Evolutionary conservation across 2,113 vertebrate genomes (phyloP), one percentile per base, ranked within the genome.

Genomic region (Alligator mississippiensis): DNA sequence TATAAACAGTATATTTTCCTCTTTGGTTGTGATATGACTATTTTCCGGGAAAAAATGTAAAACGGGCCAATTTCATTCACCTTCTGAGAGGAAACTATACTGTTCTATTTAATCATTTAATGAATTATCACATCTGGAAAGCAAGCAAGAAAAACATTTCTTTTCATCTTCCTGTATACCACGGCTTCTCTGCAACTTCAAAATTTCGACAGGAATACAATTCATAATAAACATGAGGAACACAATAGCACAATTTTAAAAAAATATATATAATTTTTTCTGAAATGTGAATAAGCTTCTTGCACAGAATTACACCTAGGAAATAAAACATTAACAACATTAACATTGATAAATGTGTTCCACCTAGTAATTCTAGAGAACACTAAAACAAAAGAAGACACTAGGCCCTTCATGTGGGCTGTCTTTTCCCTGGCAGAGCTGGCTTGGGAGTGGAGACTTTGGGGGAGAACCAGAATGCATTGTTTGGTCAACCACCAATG

Each of bases 321-420:
- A 85, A 77, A 68, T 34, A 2, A 10, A n/a, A n/a, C n/a, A n/a
- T n/a, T n/a, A n/a, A n/a, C n/a, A 60, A 74, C 3, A 2, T 77
- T 88, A 88, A 62, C 58, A 7, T 4, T 58, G 7, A 59, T 1
- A 61, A 80, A 17, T 30, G 1, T 10, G 21, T 78, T 76, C 11
- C 25, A 82, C n/a, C n/a, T n/a, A n/a, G n/a, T n/a, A 74, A 86
- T 57, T 80, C 24, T 47, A 74, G 11, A 8, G 82, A 14, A 90
- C 2, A 13, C 27, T 55, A 58, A 90, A 95, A 17, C 0, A 0
- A 63, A 83, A 25, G 3, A 17, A 28, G 47, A 1, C 68, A 0
- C n/a, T n/a, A n/a, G n/a, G n/a, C n/a, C n/a, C n/a, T n/a, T n/a
- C n/a, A n/a, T n/a, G n/a, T n/a, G n/a, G n/a, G n/a, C n/a, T n/a